Percentiles rank a stretch among this genome's conserved stretches.
Conservation (phyloP, 2,888 invertebrate genomes). For the Phortica okadai region DNA sequence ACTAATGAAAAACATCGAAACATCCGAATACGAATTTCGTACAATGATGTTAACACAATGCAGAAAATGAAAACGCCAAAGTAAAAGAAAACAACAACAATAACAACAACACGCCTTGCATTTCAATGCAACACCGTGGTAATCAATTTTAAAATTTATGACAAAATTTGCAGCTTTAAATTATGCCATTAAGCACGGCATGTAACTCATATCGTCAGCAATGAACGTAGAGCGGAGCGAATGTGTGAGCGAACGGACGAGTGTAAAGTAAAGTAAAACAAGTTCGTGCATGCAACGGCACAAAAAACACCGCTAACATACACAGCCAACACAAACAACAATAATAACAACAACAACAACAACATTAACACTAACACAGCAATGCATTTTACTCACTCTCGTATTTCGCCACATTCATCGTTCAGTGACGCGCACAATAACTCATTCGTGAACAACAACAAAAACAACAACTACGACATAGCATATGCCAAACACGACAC, state of each 20-base stretch:
- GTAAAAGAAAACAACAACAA: conserved; percentile 42
- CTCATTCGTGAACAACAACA: conserved; percentile 54
- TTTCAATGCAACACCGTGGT: conserved; percentile 62
- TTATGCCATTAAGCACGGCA: conserved; percentile 75
- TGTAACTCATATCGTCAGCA: conserved; percentile 73
- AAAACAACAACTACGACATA: conserved; percentile 31
- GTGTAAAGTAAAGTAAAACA: conserved; percentile 8
- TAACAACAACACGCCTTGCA: conserved; percentile 48
- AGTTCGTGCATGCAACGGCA: conserved; percentile 21
- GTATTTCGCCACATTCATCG: conserved; percentile 70
- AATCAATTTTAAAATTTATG: conserved; percentile 74
- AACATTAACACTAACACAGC: conserved; percentile 44
- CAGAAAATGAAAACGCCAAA: neutral
- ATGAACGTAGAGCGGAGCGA: neutral
- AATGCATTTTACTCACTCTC: conserved; percentile 67
- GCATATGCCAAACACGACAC: conserved; percentile 45
- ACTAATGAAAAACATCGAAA: too few species aligned
- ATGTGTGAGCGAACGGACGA: neutral
- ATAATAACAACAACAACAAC: conserved; percentile 36
- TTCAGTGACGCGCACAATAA: conserved; percentile 70
- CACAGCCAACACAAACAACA: conserved; percentile 24
- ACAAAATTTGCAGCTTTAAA: conserved; percentile 76
- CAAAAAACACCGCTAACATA: neutral
- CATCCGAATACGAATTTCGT: too few species aligned
- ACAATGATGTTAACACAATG: too few species aligned